These are phyloP conservation scores for Eubasilissa splendida DNA, from an alignment of 2,888 invertebrate genomes.

Conservation along the genomic window DNA sequence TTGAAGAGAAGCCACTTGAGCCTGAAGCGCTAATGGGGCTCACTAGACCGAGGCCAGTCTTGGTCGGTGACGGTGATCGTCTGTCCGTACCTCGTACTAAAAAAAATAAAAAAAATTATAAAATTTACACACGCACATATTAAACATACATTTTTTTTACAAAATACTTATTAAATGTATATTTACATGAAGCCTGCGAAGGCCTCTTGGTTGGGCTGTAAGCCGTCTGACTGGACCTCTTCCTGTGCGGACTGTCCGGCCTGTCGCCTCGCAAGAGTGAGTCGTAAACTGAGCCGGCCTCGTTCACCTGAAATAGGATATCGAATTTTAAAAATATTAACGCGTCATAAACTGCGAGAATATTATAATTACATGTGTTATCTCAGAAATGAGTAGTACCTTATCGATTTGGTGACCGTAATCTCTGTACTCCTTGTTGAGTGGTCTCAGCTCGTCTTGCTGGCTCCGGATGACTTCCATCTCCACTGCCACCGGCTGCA, in stretches of 20 bases:
- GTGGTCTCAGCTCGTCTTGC: slow-evolving; percentile 86
- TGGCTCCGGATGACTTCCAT: slow-evolving; percentile 88
- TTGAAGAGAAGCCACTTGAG: slow-evolving; percentile 94
- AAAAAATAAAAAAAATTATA: slow-evolving; percentile 44
- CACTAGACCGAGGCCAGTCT: slow-evolving; percentile 72
- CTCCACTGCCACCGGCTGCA: slow-evolving; percentile 91
- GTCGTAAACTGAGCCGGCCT: slow-evolving; percentile 90
- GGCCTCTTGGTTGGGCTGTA: slow-evolving; percentile 89
- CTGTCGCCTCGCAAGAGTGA: slow-evolving; percentile 82
- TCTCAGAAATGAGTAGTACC: slow-evolving; percentile 62
- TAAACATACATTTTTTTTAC: background rate
- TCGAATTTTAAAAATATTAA: no score
- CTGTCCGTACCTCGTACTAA: slow-evolving; percentile 80
- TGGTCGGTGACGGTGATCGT: slow-evolving; percentile 88
- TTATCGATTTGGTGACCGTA: slow-evolving; percentile 90
- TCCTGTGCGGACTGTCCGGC: slow-evolving; percentile 85
- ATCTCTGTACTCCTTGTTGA: slow-evolving; percentile 91
- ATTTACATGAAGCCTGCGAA: slow-evolving; percentile 76
- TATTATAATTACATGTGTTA: no score
- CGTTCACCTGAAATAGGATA: slow-evolving; percentile 76
- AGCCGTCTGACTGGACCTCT: slow-evolving; percentile 74
- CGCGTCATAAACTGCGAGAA: no score
- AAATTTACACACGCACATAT: background rate
- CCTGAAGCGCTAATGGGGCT: slow-evolving; percentile 87
- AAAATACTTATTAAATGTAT: background rate